phyloP scores from a whole-genome alignment of 1,140 invertebrate species.

The Andricus grossulariae region DNA sequence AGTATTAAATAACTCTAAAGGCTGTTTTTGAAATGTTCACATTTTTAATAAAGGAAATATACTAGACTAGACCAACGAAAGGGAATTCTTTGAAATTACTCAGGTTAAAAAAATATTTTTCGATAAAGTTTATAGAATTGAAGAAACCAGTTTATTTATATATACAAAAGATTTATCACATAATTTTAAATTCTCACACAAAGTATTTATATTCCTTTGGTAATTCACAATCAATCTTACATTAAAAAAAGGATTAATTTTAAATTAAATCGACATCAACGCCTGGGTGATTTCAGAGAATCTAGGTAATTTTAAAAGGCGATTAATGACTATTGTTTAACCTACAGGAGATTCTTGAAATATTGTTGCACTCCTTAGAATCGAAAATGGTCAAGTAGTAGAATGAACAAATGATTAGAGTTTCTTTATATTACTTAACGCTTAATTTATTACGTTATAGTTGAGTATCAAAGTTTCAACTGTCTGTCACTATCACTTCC shows the following conservation, averaged over 20 bases:
- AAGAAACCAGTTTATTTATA: not conserved
- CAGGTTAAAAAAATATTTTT: not conserved
- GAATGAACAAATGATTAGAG: too few species aligned
- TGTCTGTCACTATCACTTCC: not conserved
- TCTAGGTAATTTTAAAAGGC: too few species aligned
- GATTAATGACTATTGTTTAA: too few species aligned
- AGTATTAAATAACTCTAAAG: not conserved
- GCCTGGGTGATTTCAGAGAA: too few species aligned
- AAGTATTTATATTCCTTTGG: too few species aligned
- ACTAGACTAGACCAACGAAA: not conserved
- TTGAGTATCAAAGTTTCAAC: constrained; percentile 3
- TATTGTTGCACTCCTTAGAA: too few species aligned
- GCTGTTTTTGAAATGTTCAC: not conserved
- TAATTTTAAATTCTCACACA: not conserved
- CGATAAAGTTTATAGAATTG: not conserved
- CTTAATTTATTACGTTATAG: not conserved
- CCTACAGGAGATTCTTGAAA: too few species aligned
- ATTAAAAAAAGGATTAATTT: too few species aligned
- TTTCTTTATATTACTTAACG: not conserved
- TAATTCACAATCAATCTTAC: too few species aligned
- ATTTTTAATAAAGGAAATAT: not conserved
- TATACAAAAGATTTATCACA: not conserved
- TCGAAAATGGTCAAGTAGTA: too few species aligned
- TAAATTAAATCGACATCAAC: too few species aligned
- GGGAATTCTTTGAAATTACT: not conserved